These are phyloP conservation scores for Plemyria rubiginata DNA, from an alignment of 2,888 invertebrate genomes.

Conservation along the genomic window DNA sequence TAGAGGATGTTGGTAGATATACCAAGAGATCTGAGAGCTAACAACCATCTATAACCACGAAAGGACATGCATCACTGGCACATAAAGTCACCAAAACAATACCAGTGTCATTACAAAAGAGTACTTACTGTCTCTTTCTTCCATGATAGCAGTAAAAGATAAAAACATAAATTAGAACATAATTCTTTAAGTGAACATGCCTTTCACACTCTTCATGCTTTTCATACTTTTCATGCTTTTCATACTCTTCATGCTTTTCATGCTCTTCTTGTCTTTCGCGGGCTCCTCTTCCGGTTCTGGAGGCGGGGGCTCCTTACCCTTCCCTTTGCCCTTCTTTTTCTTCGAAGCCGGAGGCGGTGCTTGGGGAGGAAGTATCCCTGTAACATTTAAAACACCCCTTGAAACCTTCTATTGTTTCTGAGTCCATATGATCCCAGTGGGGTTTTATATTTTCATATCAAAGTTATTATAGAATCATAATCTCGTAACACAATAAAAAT, in stretches of 20 bases:
- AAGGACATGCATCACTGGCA: too few species aligned
- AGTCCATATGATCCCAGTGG: too few species aligned
- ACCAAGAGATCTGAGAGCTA: too few species aligned
- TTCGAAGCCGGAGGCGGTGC: constrained; percentile 66
- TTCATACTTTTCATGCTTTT: constrained; percentile 54
- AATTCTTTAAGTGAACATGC: constrained; percentile 34
- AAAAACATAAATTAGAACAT: constrained; percentile 8
- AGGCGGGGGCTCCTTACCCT: constrained; percentile 28
- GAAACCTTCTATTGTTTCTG: too few species aligned
- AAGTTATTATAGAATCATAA: too few species aligned
- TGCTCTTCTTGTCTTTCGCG: constrained; percentile 26
- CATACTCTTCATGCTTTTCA: constrained; percentile 53
- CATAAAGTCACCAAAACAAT: too few species aligned
- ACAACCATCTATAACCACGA: too few species aligned
- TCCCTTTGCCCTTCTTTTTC: constrained; percentile 48
- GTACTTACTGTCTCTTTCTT: constrained; percentile 22
- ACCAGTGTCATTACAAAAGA: neutral
- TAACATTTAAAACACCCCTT: too few species aligned
- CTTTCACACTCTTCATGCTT: constrained; percentile 51
- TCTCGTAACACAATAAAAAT: too few species aligned
- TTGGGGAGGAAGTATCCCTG: constrained; percentile 73
- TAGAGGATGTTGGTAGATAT: too few species aligned
- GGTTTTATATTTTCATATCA: too few species aligned
- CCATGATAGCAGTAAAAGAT: constrained; percentile 17
- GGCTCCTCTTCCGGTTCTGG: constrained; percentile 35